A percentile compares a stretch with the other conserved stretches of the same genome.
These are phyloP conservation scores for Athene noctua DNA, from an alignment of 2,113 vertebrate genomes.

Conservation along the genomic window DNA sequence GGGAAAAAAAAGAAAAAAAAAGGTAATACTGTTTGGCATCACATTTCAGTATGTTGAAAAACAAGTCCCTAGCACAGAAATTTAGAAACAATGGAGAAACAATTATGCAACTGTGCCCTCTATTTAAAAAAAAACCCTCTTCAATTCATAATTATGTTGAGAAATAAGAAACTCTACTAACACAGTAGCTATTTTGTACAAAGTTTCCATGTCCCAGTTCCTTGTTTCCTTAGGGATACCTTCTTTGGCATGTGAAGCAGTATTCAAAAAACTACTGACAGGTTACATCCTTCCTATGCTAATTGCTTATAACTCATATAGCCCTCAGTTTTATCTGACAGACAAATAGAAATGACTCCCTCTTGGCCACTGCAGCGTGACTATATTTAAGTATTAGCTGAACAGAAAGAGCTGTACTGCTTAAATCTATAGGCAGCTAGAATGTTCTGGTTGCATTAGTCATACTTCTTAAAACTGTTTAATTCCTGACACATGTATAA, in stretches of 20 bases:
- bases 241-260: neutral
- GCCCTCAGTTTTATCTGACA: neutral
- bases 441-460: slow-evolving; percentile 41
- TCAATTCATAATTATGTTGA: neutral
- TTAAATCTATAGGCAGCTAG: neutral
- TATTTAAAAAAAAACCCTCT: neutral
- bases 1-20: neutral
- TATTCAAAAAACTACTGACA: neutral
- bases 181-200: neutral
- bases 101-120: neutral
- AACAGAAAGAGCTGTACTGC: neutral
- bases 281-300: neutral
- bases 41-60: neutral
- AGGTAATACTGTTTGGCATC: neutral
- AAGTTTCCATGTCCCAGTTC: neutral
- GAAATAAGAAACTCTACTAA: neutral
- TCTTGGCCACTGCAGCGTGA: neutral
- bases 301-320: neutral
- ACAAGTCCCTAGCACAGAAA: neutral
- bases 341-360: neutral
- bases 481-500: slow-evolving; percentile 46
- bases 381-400: slow-evolving; percentile 16
- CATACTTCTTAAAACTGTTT: slow-evolving; percentile 34
- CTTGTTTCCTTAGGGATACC: neutral
- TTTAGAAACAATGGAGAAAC: neutral